Evolutionary conservation across 1,140 invertebrate genomes (phyloP), one percentile per base, ranked within the genome.

Genomic region (Heliconius hermathena): DNA sequence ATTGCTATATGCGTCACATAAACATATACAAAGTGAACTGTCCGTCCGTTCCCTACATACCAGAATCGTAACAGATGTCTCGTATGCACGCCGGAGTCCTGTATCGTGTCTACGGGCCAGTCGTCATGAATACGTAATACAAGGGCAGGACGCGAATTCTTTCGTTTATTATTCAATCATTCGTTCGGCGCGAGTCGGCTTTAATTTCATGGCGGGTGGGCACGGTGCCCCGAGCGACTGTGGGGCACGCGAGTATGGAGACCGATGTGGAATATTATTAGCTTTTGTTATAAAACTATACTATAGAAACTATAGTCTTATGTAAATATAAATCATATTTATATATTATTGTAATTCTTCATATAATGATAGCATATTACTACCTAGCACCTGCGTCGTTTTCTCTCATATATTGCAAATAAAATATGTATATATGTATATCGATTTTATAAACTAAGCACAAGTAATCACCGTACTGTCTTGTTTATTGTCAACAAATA

Each of bases 131-230:
- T 94, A 94, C 93, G 88, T 94, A 93, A 94, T 93, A 92, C 88
- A 92, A 93, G 91, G 90, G 89, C 89, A 94, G 91, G 89, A 93
- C 90, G 93, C 91, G 90, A 91, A 93, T 94, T 93, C 92, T 94
- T 94, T 93, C 93, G 92, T 94, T 93, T 94, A 94, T 94, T 94
- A 94, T 94, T 93, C 92, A 94, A 93, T 94, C 93, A 94, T 93
- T 94, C 92, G 93, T 94, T 92, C 91, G 90, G 89, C 87, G 93
- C 89, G 91, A 92, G 89, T 92, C 91, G 91, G 90, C 88, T 94
- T 94, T 94, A 94, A 93, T 94, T 94, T 94, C 93, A 94, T 94
- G 93, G 89, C 89, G 91, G 93, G 87, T 94, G 93, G 90, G 91
- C 93, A 94, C 91, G 81, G 87, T 84, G 89, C 89, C 88, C 87